A percentile compares a stretch with the other conserved stretches of the same genome.
phyloP scores from a whole-genome alignment of 2,113 vertebrate species.

The Microcebus jonahi region DNA sequence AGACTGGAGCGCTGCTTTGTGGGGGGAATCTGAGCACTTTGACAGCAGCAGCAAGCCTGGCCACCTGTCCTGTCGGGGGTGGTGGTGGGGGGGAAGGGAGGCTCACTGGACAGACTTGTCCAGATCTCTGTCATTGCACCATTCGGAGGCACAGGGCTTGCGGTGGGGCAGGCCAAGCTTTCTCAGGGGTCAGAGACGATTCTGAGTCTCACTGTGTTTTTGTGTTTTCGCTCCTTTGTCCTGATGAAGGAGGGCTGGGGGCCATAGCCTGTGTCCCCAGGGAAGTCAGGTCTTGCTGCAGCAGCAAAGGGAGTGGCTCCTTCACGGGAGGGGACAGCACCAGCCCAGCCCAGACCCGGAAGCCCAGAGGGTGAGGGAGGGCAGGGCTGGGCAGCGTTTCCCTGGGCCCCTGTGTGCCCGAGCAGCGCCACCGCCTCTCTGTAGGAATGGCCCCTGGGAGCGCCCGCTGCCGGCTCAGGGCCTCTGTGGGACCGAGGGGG shows the following conservation, averaged over 20 bases:
- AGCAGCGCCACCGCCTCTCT: neutral
- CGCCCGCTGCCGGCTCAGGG: neutral
- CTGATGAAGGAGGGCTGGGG: neutral
- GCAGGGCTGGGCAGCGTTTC: too few relatives aligned
- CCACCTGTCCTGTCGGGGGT: fast-evolving
- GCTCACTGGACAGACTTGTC: too few relatives aligned
- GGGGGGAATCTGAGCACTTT: neutral
- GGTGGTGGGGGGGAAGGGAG: neutral
- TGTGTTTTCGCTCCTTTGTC: neutral
- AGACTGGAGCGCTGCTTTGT: neutral
- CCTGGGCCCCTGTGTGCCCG: neutral
- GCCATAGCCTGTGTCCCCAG: neutral
- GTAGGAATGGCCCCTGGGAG: fast-evolving
- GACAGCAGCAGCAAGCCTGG: neutral
- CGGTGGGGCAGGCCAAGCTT: neutral
- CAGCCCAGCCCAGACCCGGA: neutral
- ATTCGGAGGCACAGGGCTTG: neutral
- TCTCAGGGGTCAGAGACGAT: neutral
- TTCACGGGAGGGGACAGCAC: fast-evolving
- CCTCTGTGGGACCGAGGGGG: neutral
- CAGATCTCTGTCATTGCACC: neutral
- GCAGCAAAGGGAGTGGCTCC: neutral
- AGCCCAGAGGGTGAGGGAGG: too few relatives aligned
- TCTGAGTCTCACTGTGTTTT: neutral
- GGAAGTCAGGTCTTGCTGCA: neutral